A percentile compares a stretch with the other conserved stretches of the same genome.
phyloP scores from a whole-genome alignment of 2,113 vertebrate genomes.

The Gallinago paraguaiae region DNA sequence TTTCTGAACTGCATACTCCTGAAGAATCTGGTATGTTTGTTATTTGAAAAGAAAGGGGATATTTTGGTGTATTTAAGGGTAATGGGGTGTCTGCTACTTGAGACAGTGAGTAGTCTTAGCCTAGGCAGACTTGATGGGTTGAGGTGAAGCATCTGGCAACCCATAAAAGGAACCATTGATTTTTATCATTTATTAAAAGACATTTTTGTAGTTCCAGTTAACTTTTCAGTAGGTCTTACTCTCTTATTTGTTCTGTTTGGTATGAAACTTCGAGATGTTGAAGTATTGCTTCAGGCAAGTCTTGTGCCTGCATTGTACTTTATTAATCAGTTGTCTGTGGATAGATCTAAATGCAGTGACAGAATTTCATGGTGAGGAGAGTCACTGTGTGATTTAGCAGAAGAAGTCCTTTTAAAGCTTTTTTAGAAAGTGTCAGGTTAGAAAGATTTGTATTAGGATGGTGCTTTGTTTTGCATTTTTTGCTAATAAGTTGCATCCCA shows the following conservation, averaged over 20 bases:
- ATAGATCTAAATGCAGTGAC: background rate
- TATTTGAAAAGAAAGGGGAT: background rate
- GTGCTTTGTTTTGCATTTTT: background rate
- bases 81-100: background rate
- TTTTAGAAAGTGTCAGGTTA: background rate
- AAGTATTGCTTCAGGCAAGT: background rate
- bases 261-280: background rate
- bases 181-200: background rate
- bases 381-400: background rate
- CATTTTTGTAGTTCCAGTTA: background rate
- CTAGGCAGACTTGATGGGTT: background rate
- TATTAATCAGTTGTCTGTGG: background rate
- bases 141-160: background rate
- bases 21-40: slow-evolving; percentile 80
- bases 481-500: background rate
- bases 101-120: background rate
- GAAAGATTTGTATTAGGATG: background rate
- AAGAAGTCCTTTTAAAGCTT: background rate
- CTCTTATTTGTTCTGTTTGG: background rate
- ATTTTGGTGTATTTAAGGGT: background rate
- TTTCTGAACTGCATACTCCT: slow-evolving; percentile 81
- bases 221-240: background rate
- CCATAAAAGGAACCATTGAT: background rate
- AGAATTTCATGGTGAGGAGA: background rate
- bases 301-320: background rate